Evolutionary conservation across 2,113 vertebrate species (phyloP), one percentile per base, ranked within the genome.

Genomic region (Rhadina sibilatrix): DNA sequence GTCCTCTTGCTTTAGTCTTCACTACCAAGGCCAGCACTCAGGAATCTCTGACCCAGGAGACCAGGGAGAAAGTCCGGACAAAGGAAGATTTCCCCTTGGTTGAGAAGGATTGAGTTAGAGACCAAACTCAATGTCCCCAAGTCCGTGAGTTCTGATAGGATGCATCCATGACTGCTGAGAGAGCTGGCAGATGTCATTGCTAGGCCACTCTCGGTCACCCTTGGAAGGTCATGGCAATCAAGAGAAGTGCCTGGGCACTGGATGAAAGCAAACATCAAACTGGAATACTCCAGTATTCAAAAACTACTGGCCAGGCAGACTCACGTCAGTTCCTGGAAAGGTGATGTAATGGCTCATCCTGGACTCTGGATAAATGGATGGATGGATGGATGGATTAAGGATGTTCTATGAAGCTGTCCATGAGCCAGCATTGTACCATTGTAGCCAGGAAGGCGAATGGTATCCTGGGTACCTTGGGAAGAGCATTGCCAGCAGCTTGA

Each of bases 401-500:
- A 56, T 40, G 31, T 49, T 88, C 25, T 35, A 1, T 31, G 66
- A 56, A 64, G 42, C 9, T 42, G 14, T 42, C 25, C 35, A 22
- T 56, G 49, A 56, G 24, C 21, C 42, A 40, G 24, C 40, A 56
- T 23, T n/a, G 40, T n/a, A 19, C 16, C 24, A 10, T 25, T 40
- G 31, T 10, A 49, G 14, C 25, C 42, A 44, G 31, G 35, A 50
- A 50, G 42, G 14, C 42, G 35, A 50, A 50, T 76, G 44, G 11
- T 6, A 17, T 42, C 37, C 61, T 76, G 37, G 21, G 0, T 22
- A 3, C 35, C 9, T 15, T 14, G 1, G 17, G 44, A 37, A 68
- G 9, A 44, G 7, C 25, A 25, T 0, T 31, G 44, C 53, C 52
- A 76, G 35, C 16, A 50, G 42, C 13, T 13, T 0, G 0, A 66